Evolutionary conservation across 2,797 vertebrate genomes (phyloP).

Genomic region (Pseudochirops cupreus): DNA sequence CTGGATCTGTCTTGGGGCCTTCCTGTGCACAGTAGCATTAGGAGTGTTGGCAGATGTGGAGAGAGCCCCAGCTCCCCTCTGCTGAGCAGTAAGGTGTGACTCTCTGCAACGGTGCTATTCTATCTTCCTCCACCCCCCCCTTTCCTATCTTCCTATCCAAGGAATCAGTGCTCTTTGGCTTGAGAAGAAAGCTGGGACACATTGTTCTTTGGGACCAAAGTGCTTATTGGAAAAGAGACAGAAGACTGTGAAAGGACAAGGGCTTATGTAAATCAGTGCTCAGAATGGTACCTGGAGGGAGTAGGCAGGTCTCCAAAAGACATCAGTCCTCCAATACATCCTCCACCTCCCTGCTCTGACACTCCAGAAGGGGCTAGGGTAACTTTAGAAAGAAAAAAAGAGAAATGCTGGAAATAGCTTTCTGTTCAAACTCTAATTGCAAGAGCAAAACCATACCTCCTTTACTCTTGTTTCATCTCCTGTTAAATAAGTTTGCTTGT

Average conservation of each 20-base stretch:
- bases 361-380: background rate
- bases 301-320: background rate
- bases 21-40: constrained; percentile 74
- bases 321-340: background rate
- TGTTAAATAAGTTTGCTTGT: constrained; percentile 27
- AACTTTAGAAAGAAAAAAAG: background rate
- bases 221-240: constrained; percentile 59
- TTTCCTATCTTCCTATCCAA: constrained; percentile 77
- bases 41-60: constrained; percentile 87
- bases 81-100: constrained; percentile 85
- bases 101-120: constrained; percentile 63
- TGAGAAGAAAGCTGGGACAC: constrained; percentile 54
- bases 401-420: background rate
- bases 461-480: constrained; percentile 46
- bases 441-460: background rate
- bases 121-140: constrained; percentile 32
- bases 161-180: constrained; percentile 78
- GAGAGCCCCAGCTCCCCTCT: constrained; percentile 81
- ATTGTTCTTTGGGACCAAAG: background rate
- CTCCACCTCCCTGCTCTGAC: background rate
- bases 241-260: constrained; percentile 80
- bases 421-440: background rate
- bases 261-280: constrained; percentile 83
- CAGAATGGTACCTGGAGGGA: constrained; percentile 53
- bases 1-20: constrained; percentile 82